These are phyloP conservation scores for Acanthiza pusilla DNA, from an alignment of 2,797 vertebrate genomes.

Conservation along the genomic window DNA sequence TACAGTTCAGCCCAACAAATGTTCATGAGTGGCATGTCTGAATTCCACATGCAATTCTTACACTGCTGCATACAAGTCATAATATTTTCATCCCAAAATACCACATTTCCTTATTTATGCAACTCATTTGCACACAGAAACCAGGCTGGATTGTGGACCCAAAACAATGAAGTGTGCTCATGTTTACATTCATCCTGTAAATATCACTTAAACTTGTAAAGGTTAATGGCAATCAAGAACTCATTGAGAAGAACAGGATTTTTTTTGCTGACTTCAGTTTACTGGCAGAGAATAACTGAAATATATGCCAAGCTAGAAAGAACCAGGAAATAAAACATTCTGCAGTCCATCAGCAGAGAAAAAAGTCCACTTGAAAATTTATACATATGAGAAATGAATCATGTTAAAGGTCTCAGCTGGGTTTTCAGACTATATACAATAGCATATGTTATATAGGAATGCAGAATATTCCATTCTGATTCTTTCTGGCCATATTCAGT, in stretches of 20 bases:
- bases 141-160: background rate
- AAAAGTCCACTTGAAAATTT: background rate
- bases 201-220: background rate
- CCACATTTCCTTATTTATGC: background rate
- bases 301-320: background rate
- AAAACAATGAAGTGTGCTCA: background rate
- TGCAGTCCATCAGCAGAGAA: background rate
- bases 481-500: background rate
- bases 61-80: background rate
- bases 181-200: background rate
- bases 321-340: background rate
- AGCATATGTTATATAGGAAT: background rate
- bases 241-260: background rate
- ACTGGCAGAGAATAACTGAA: background rate
- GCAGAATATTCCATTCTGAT: background rate
- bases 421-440: background rate
- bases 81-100: background rate
- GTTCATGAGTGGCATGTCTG: fast-evolving
- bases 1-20: background rate
- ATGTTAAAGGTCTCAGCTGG: background rate
- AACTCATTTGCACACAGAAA: background rate
- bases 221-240: background rate
- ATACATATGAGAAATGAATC: background rate
- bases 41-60: background rate
- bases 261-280: background rate